A percentile compares a stretch with the other conserved stretches of the same genome.
Conservation (phyloP, 1,140 invertebrate species). For the Frieseomelitta varia region DNA sequence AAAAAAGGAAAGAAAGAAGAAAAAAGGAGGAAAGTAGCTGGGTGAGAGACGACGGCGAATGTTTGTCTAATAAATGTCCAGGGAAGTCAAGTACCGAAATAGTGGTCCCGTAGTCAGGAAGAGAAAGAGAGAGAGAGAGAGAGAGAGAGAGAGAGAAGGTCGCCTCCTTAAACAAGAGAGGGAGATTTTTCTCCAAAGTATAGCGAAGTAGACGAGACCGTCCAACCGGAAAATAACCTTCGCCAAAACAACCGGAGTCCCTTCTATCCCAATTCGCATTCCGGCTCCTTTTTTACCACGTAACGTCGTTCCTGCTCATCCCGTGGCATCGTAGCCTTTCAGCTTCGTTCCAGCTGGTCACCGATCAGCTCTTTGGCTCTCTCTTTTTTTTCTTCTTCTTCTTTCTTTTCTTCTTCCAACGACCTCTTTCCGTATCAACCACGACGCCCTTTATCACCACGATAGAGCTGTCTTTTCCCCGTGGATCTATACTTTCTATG, state of each 20-base stretch:
- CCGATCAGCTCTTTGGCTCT: slow-evolving; percentile 37
- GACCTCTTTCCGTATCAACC: slow-evolving; percentile 22
- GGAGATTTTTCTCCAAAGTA: slow-evolving; percentile 59
- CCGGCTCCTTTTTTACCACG: slow-evolving; percentile 57
- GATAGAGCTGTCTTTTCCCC: slow-evolving; percentile 30
- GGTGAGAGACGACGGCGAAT: slow-evolving; percentile 40
- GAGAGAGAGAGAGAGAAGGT: not conserved
- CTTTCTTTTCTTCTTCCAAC: slow-evolving; percentile 1
- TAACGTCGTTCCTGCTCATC: slow-evolving; percentile 42
- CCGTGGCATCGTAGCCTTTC: slow-evolving; percentile 44
- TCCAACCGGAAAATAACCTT: slow-evolving; percentile 80
- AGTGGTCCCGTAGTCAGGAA: slow-evolving; percentile 6
- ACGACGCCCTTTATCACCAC: slow-evolving; percentile 43
- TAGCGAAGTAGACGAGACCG: slow-evolving; percentile 67
- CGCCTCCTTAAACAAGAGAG: slow-evolving; percentile 51
- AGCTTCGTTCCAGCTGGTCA: slow-evolving; percentile 49
- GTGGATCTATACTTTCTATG: not conserved
- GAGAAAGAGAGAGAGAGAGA: not conserved
- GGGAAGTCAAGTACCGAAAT: slow-evolving; percentile 31
- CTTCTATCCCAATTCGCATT: slow-evolving; percentile 47
- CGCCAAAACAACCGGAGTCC: slow-evolving; percentile 70
- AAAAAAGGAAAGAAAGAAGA: too few species aligned
- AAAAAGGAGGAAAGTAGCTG: not conserved
- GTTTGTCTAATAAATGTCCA: slow-evolving; percentile 74
- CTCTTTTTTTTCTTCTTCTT: too few species aligned